A percentile compares a stretch with the other conserved stretches of the same genome.
These are phyloP conservation scores for Merops nubicus DNA, from an alignment of 2,113 vertebrate species.

Conservation along the genomic window DNA sequence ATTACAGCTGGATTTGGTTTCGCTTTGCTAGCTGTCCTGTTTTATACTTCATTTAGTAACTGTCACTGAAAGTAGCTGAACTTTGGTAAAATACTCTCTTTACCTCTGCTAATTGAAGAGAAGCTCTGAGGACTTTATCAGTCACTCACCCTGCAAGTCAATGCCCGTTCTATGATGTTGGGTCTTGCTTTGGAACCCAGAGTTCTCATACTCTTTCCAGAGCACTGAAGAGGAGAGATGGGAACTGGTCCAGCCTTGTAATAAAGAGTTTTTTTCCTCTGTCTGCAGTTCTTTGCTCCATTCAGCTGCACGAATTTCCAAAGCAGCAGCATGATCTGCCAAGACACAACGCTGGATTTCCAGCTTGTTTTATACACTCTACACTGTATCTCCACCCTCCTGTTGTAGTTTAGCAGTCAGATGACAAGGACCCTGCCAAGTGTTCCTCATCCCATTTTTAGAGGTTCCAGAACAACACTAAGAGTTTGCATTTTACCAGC, in stretches of 20 bases:
- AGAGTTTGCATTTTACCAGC: neutral
- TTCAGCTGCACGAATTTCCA: neutral
- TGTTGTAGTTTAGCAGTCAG: neutral
- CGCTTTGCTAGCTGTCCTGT: neutral
- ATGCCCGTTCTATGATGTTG: neutral
- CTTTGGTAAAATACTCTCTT: neutral
- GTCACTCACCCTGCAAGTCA: neutral
- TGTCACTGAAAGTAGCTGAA: neutral
- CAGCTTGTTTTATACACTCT: accelerated
- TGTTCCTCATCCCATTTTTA: neutral
- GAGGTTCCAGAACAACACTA: neutral
- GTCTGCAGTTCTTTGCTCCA: neutral
- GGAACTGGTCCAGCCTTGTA: neutral
- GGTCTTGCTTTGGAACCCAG: neutral
- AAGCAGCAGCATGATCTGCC: neutral
- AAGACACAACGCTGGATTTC: accelerated
- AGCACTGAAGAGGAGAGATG: neutral
- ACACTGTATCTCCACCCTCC: neutral
- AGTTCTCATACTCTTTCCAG: neutral
- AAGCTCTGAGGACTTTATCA: neutral
- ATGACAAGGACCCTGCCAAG: neutral
- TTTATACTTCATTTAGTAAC: neutral
- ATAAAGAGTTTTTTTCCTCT: neutral
- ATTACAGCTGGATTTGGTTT: neutral
- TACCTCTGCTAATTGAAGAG: neutral